Evolutionary conservation across 2,888 invertebrate genomes (phyloP), one percentile per base, ranked within the genome.

Genomic region (Idaea straminata): DNA sequence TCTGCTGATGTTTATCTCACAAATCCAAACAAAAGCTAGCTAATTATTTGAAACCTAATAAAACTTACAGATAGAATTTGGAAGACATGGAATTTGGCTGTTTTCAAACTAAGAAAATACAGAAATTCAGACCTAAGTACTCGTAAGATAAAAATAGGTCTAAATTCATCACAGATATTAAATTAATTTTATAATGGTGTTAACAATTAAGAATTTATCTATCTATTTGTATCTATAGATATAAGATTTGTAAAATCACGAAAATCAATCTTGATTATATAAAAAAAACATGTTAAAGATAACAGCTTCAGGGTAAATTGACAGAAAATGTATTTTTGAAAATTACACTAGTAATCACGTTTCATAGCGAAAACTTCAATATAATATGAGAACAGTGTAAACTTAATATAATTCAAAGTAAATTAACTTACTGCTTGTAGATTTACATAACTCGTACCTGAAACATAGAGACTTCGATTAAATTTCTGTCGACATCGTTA

Each of bases 371-470:
- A 13, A 7, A 47, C 47, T 47, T 47, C 10, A 47, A 47, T 47
- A 10, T 47, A 4, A 13, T 47, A 47, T 47, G 0, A 47, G 10
- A 47, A 47, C 47, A 10, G 47, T 47, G 47, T 47, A 2, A 25
- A 25, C 25, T 25, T 25, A 47, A 10, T 2, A 47, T 47, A 47
- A 13, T 47, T 47, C 47, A 10, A 47, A 47, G 47, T 47, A 47
- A 47, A 47, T 16, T 67, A 69, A 64, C 84, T 83, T 80, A 85
- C 85, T 83, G 73, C 73, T 67, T 67, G 64, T 62, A 72, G 70
- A 66, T 73, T 85, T 79, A 85, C 85, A 85, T 83, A 77, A 76
- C 78, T 78, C 78, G 78, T 86, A 86, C 86, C 86, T 85, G 84
- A 64, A 82, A 82, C 68, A 76, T 66, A 70, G 70, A 69, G 66